Conservation (phyloP, 2,113 vertebrate species). For the Ginglymostoma cirratum region DNA sequence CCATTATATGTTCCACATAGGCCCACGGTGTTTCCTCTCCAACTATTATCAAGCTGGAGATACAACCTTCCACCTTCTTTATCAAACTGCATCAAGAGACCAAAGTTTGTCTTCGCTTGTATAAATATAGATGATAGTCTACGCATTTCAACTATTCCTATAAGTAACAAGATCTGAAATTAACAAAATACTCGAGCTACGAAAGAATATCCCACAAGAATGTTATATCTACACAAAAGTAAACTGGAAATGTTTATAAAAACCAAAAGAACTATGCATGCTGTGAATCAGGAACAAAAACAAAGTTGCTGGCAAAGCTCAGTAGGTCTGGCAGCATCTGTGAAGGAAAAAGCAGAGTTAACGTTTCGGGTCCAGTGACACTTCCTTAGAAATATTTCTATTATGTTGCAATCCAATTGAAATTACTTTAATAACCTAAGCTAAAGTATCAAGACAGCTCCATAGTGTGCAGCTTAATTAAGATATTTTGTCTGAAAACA, state of each 20-base stretch:
- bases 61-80: slow-evolving; percentile 79
- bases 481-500: neutral
- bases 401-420: neutral
- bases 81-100: slow-evolving; percentile 79
- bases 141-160: slow-evolving; percentile 73
- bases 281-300: too few relatives aligned
- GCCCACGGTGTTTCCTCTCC: slow-evolving; percentile 81
- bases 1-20: slow-evolving; percentile 94
- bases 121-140: slow-evolving; percentile 84
- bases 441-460: neutral
- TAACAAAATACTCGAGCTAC: neutral
- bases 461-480: neutral
- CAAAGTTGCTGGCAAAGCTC: too few relatives aligned
- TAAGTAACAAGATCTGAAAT: slow-evolving; percentile 26
- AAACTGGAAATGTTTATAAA: neutral
- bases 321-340: too few relatives aligned
- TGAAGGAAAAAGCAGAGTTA: too few relatives aligned
- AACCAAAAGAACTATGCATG: too few relatives aligned
- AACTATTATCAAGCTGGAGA: slow-evolving; percentile 72
- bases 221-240: neutral
- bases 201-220: neutral
- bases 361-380: too few relatives aligned
- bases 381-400: too few relatives aligned
- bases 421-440: neutral
- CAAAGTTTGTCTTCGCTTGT: slow-evolving; percentile 76